Evolutionary conservation across 1,140 invertebrate genomes (phyloP), one percentile per base, ranked within the genome.

Genomic region (Sesamia nonagrioides): DNA sequence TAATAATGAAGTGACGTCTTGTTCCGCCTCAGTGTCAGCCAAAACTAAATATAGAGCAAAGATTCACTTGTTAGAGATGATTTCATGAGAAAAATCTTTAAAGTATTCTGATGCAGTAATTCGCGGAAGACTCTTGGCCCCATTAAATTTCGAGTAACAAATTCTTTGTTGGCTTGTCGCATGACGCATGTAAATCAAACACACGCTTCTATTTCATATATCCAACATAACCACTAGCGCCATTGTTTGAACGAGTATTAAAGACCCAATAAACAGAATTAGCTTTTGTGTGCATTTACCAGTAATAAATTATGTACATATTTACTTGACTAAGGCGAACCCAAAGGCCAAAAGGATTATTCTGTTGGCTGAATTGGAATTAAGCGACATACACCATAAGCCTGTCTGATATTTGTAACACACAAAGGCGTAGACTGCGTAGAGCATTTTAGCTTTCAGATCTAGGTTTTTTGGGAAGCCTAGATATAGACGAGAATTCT

Each of bases 141-240:
- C 74, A 68, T 84, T 80, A 77, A 79, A 81, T 83, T 85, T 82
- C 75, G 63, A 78, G 72, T 80, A 80, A 74, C 75, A 45, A n/a
- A 76, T 82, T 84, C 82, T 86, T 84, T 82, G 80, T 84, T 80
- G 58, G 40, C 37, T 17, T 21, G 72, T 37, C 3, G 71, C 35
- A 73, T 85, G 85, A 87, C 85, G 80, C 82, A 85, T 82, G 50
- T 21, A 27, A 52, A 17, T 48, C 18, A 61, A 68, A 72, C 69
- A 40, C 35, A 72, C 69, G 69, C 69, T 17, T 21, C 69, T 58
- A 73, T 37, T 37, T 8, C 33, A 11, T 73, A 69, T 45, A 73
- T 27, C 27, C n/a, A 35, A 56, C 35, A 37, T 33, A 58, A 40
- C 1, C 33, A 6, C n/a, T n/a, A 27, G 73, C 73, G 73, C 73